Conservation (phyloP, 2,797 vertebrate species). For the Hipposideros larvatus region DNA sequence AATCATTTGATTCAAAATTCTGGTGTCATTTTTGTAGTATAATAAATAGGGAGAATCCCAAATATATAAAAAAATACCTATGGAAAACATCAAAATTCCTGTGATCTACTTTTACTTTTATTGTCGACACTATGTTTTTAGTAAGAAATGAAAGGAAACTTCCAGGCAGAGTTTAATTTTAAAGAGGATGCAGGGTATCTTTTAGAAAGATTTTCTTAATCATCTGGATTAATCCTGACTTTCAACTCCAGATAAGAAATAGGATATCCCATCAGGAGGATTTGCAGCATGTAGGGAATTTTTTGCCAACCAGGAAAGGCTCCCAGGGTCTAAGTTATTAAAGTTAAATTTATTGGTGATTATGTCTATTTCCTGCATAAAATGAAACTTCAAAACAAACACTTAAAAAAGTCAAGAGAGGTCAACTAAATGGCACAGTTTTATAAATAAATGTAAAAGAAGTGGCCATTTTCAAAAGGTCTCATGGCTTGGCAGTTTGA, state of each 20-base stretch:
- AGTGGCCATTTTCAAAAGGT: conserved; percentile 73
- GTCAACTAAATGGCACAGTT: conserved; percentile 73
- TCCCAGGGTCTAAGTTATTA: conserved; percentile 85
- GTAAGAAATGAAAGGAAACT: conserved; percentile 68
- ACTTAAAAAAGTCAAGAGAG: conserved; percentile 83
- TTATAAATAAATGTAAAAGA: conserved; percentile 79
- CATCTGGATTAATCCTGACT: conserved; percentile 83
- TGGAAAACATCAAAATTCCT: conserved; percentile 50
- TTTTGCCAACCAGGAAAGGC: conserved; percentile 83
- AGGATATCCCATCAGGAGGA: conserved; percentile 81
- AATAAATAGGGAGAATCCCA: background rate
- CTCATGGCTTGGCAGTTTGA: background rate
- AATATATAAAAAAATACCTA: conserved; percentile 26
- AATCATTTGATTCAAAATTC: conserved; percentile 33
- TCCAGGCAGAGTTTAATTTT: conserved; percentile 84
- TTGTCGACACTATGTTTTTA: conserved; percentile 61
- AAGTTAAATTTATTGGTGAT: conserved; percentile 86
- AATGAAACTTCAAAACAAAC: conserved; percentile 86
- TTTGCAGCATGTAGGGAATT: conserved; percentile 75
- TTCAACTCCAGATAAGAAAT: conserved; percentile 86
- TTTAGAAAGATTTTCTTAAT: conserved; percentile 86
- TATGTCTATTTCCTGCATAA: conserved; percentile 86
- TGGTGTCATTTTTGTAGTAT: background rate
- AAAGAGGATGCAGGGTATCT: conserved; percentile 82
- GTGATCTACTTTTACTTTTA: conserved; percentile 56